A percentile compares a stretch with the other conserved stretches of the same genome.
These are phyloP conservation scores for Epinephelus fuscoguttatus DNA, from an alignment of 2,113 vertebrate genomes.

Conservation along the genomic window DNA sequence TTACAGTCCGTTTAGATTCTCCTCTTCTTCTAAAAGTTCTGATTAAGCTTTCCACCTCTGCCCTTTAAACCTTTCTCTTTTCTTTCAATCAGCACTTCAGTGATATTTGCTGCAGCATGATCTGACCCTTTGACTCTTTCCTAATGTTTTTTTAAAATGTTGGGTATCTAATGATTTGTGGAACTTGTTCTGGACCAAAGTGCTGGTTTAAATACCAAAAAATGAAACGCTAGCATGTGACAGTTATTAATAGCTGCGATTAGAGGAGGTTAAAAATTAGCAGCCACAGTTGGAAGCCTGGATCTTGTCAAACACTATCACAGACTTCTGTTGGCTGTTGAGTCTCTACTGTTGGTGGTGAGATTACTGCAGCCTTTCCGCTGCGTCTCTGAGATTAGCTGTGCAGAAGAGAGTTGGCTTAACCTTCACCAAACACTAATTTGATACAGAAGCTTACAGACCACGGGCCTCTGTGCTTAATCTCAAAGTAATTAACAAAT, in stretches of 20 bases:
- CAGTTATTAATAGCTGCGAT: constrained; percentile 26
- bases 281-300: constrained; percentile 19
- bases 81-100: background rate
- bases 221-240: background rate
- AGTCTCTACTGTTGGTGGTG: constrained; percentile 9
- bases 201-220: background rate
- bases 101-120: background rate
- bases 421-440: constrained; percentile 55
- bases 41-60: background rate
- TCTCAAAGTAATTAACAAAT: constrained; percentile 70
- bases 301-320: constrained; percentile 36
- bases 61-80: background rate
- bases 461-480: constrained; percentile 46
- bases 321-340: constrained; percentile 13
- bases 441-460: constrained; percentile 55
- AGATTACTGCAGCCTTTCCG: constrained; percentile 54
- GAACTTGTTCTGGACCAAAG: background rate
- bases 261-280: constrained; percentile 24
- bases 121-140: background rate
- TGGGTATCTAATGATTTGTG: background rate
- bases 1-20: background rate
- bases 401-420: constrained; percentile 48
- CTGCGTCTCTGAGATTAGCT: constrained; percentile 59
- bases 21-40: background rate
- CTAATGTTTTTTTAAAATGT: background rate